A percentile compares a stretch with the other conserved stretches of the same genome.
Conservation (phyloP, 2,888 invertebrate genomes). For the Pseudococcus viburni region DNA sequence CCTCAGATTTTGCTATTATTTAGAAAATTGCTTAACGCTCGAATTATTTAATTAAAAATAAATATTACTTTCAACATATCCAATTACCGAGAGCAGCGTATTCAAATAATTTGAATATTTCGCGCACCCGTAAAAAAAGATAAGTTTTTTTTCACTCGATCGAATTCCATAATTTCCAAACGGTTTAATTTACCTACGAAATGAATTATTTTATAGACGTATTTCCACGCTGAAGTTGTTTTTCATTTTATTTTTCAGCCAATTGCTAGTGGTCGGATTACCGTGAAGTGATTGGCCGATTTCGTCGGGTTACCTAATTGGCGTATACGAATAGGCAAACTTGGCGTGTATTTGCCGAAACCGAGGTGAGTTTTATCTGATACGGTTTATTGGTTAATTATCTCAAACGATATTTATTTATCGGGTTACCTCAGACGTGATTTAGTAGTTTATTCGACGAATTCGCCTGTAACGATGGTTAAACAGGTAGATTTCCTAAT, state of each 20-base stretch:
- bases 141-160: slow-evolving; percentile 48
- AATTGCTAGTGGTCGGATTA: too few relatives aligned
- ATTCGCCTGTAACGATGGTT: neutral
- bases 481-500: neutral
- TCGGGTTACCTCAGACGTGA: neutral
- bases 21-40: slow-evolving; percentile 57
- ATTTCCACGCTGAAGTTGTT: slow-evolving; percentile 7
- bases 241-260: neutral
- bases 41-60: slow-evolving; percentile 61
- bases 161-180: slow-evolving; percentile 40
- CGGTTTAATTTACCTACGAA: slow-evolving; percentile 1
- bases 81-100: slow-evolving; percentile 20
- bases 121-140: slow-evolving; percentile 4
- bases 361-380: neutral
- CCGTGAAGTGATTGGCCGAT: neutral
- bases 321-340: too few relatives aligned
- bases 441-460: neutral
- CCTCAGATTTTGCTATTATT: slow-evolving; percentile 24
- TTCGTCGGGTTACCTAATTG: too few relatives aligned
- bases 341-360: neutral
- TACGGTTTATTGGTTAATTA: neutral
- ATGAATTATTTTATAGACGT: slow-evolving; percentile 29
- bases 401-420: neutral
- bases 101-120: slow-evolving; percentile 35
- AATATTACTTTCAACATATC: slow-evolving; percentile 52